phyloP scores from a whole-genome alignment of 1,140 invertebrate species.

The Nephotettix cincticeps region DNA sequence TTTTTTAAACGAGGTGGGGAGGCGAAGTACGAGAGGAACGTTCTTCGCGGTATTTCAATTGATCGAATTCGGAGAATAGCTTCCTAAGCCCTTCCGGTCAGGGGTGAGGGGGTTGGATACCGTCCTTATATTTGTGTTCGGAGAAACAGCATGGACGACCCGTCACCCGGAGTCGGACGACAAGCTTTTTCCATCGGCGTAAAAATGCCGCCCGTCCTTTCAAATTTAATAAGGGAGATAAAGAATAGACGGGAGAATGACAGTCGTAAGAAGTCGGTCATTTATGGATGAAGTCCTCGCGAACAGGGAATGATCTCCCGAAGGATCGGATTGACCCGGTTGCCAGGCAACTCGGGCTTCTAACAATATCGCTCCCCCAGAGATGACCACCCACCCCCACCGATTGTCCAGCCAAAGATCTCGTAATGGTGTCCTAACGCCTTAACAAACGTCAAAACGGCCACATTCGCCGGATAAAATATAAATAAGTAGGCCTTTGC shows the following conservation, averaged over 20 bases:
- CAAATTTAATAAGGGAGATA: conserved; percentile 1
- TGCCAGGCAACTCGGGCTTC: not conserved
- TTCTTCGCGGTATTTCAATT: not conserved
- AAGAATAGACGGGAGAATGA: conserved; percentile 9
- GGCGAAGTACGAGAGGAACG: not conserved
- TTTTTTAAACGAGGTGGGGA: not conserved
- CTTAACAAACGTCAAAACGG: conserved; percentile 12
- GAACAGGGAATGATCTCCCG: conserved; percentile 11
- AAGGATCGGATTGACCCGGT: conserved; percentile 8
- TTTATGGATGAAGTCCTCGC: conserved; percentile 7
- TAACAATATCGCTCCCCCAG: not conserved
- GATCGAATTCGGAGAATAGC: not conserved
- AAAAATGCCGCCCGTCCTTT: not conserved
- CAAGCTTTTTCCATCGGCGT: not conserved
- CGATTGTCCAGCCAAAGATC: conserved; percentile 2
- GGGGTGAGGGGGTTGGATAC: too few species aligned
- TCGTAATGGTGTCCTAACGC: conserved; percentile 7
- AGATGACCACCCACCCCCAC: not conserved
- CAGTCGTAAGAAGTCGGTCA: conserved; percentile 9
- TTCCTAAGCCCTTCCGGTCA: not conserved
- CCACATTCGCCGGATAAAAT: not conserved
- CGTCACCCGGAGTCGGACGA: not conserved
- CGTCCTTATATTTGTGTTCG: too few species aligned
- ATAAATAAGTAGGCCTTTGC: not conserved
- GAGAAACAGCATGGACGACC: too few species aligned